These are phyloP conservation scores for Baccha elongata DNA, from an alignment of 2,888 invertebrate genomes.

Conservation along the genomic window DNA sequence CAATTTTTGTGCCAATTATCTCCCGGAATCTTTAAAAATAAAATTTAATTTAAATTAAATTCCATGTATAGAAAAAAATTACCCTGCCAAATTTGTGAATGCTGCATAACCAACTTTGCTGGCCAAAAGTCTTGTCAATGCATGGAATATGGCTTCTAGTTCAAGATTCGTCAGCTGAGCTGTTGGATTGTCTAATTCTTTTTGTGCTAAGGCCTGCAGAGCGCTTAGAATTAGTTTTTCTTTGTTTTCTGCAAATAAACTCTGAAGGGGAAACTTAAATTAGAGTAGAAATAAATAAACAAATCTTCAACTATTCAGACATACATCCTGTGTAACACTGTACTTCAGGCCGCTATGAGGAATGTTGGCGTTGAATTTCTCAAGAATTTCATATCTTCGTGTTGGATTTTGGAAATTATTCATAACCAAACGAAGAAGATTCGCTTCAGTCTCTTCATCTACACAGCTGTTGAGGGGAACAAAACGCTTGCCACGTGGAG, in stretches of 20 bases:
- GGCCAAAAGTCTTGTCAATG: constrained; percentile 94
- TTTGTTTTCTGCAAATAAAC: constrained; percentile 98
- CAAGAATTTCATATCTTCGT: constrained; percentile 90
- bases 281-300: constrained; percentile 28
- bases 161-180: constrained; percentile 86
- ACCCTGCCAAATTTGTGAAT: constrained; percentile 95
- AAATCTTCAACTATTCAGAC: constrained; percentile 77
- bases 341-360: constrained; percentile 98
- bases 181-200: constrained; percentile 86
- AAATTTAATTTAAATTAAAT: neutral
- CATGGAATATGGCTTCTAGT: constrained; percentile 97
- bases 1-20: constrained; percentile 95
- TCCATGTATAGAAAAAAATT: constrained; percentile 55
- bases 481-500: constrained; percentile 93
- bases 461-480: constrained; percentile 95
- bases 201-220: constrained; percentile 91
- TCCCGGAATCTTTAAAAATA: constrained; percentile 91
- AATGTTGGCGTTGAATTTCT: constrained; percentile 98
- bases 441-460: constrained; percentile 98
- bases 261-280: constrained; percentile 84
- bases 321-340: constrained; percentile 97
- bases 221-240: constrained; percentile 97
- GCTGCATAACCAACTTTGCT: constrained; percentile 99
- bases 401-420: constrained; percentile 84
- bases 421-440: constrained; percentile 86